Conservation (phyloP, 2,888 invertebrate genomes). For the Drosophila paramelanica region DNA sequence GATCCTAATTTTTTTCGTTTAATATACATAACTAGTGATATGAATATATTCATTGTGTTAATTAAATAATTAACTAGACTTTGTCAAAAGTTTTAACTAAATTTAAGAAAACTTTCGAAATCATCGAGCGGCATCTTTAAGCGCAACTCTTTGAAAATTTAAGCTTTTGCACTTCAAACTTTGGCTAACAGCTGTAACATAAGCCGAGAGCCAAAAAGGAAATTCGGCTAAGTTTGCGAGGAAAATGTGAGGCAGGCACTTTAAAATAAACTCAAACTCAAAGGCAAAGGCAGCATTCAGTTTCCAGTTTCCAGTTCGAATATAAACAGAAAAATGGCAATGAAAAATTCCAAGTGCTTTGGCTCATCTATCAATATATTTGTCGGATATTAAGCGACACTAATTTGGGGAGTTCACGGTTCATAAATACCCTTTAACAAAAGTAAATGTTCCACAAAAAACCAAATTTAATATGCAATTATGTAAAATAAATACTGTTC, state of each 20-base stretch:
- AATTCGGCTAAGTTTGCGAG: constrained; percentile 1
- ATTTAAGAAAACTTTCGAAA: background rate
- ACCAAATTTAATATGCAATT: too few relatives aligned
- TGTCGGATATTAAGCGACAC: constrained; percentile 15
- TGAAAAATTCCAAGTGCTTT: constrained; percentile 36
- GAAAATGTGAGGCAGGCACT: constrained; percentile 34
- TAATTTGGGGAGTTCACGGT: background rate
- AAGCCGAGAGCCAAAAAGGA: constrained; percentile 5
- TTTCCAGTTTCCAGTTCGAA: constrained; percentile 46
- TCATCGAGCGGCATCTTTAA: background rate
- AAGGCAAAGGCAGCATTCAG: constrained; percentile 39
- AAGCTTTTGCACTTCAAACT: constrained; percentile 24
- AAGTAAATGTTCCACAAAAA: too few relatives aligned
- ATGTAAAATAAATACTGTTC: too few relatives aligned
- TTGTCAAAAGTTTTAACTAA: background rate
- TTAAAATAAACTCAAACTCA: constrained; percentile 43
- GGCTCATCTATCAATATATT: constrained; percentile 64
- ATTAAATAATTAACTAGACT: background rate
- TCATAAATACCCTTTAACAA: constrained; percentile 5
- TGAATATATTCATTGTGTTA: background rate
- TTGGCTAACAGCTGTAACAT: constrained; percentile 15
- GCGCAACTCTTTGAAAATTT: constrained; percentile 8
- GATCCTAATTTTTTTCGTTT: background rate
- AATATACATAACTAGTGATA: too few relatives aligned
- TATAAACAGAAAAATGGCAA: constrained; percentile 50